These are phyloP conservation scores for Myiopsitta monachus DNA, from an alignment of 2,113 vertebrate species.

Conservation along the genomic window DNA sequence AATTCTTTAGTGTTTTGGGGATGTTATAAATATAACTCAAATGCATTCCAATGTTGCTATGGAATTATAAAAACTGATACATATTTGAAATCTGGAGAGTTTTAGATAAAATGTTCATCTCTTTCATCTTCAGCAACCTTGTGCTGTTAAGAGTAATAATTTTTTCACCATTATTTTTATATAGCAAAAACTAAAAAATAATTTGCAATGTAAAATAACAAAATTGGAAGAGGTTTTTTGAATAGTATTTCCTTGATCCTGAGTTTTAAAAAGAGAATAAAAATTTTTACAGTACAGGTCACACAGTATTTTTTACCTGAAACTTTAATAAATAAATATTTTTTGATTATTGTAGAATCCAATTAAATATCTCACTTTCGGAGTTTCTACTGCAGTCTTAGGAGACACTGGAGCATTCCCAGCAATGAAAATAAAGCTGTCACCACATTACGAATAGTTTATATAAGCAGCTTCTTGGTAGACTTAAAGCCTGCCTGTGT, in stretches of 20 bases:
- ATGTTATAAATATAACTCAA: neutral
- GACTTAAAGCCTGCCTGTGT: neutral
- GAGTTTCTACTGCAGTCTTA: neutral
- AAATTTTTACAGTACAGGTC: neutral
- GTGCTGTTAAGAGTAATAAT: accelerated
- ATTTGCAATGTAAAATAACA: neutral
- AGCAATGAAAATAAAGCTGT: neutral
- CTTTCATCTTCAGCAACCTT: neutral
- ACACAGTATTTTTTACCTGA: neutral
- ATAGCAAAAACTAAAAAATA: neutral
- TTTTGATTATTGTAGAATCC: neutral
- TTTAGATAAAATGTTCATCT: neutral
- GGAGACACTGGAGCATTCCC: neutral
- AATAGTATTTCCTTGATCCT: neutral
- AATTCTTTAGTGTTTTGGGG: neutral
- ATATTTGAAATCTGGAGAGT: neutral
- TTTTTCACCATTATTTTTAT: neutral
- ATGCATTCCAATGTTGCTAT: neutral
- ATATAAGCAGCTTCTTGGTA: neutral
- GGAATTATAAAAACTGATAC: neutral
- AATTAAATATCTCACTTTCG: neutral
- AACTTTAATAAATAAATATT: neutral
- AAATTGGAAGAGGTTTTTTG: neutral
- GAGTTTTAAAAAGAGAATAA: neutral
- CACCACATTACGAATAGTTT: neutral